Percentiles rank a stretch among this genome's conserved stretches.
Conservation (phyloP, 2,113 vertebrate genomes). For the Triplophysa siluroides region DNA sequence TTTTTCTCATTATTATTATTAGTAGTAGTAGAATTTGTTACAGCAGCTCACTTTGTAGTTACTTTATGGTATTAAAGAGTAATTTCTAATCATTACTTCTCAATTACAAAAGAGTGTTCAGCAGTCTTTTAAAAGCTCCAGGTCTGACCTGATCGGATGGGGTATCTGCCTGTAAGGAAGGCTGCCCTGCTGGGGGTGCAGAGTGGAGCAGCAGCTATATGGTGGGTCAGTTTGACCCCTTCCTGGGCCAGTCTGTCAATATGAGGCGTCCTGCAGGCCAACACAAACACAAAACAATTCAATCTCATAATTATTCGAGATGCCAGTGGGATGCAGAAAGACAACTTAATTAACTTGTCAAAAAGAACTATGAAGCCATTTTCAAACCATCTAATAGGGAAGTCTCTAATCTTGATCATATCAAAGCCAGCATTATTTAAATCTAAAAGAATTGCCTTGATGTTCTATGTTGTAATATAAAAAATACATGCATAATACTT, state of each 20-base stretch:
- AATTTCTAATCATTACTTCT: background rate
- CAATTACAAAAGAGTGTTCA: background rate
- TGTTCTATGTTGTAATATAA: too few relatives aligned
- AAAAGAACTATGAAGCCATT: too few relatives aligned
- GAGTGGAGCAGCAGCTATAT: slow-evolving; percentile 82
- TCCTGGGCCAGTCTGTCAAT: slow-evolving; percentile 79
- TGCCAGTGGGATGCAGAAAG: background rate
- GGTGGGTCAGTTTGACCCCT: slow-evolving; percentile 84
- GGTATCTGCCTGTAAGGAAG: slow-evolving; percentile 88
- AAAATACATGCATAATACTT: background rate
- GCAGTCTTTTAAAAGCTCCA: background rate
- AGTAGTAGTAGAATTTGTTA: too few relatives aligned
- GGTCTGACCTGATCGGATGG: slow-evolving; percentile 82
- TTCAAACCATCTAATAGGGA: too few relatives aligned
- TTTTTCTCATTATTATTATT: too few relatives aligned
- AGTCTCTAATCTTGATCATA: too few relatives aligned
- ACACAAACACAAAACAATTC: slow-evolving; percentile 29
- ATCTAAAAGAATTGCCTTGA: too few relatives aligned
- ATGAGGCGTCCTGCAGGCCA: slow-evolving; percentile 79
- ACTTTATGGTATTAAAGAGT: too few relatives aligned
- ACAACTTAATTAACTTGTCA: too few relatives aligned
- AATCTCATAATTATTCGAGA: background rate
- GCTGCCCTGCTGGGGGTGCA: slow-evolving; percentile 90
- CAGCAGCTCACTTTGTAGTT: too few relatives aligned
- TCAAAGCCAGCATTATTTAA: too few relatives aligned